Percentiles rank a stretch among this genome's conserved stretches.
Evolutionary conservation across 2,888 invertebrate genomes (phyloP).

Genomic region (Incurvaria masculella): DNA sequence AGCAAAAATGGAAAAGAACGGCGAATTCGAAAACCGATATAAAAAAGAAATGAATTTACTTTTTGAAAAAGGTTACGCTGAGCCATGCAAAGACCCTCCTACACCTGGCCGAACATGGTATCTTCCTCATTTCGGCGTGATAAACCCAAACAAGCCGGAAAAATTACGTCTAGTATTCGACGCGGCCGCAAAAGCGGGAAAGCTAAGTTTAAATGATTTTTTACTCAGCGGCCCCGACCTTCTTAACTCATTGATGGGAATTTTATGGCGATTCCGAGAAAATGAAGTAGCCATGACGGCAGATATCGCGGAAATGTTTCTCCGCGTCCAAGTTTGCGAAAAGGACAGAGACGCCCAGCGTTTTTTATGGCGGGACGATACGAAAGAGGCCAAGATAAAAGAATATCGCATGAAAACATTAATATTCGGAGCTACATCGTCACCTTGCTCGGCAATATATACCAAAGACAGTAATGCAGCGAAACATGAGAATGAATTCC

Average conservation of each 20-base stretch:
- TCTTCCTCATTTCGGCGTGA: neutral
- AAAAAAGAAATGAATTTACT: no score
- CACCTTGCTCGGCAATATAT: constrained; percentile 12
- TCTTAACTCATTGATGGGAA: neutral
- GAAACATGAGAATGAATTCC: no score
- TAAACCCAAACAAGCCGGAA: neutral
- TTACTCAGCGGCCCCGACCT: neutral
- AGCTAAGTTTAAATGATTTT: neutral
- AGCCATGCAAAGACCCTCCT: no score
- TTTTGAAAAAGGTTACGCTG: no score
- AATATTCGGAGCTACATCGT: constrained; percentile 14
- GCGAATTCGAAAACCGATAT: no score
- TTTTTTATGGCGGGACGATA: neutral
- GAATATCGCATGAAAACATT: constrained; percentile 13
- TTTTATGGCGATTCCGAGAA: neutral
- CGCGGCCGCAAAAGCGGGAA: neutral
- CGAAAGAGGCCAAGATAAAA: neutral
- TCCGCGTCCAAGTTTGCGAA: neutral
- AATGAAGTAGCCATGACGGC: neutral
- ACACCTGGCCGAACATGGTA: no score
- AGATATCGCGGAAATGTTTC: neutral
- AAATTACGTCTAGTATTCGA: neutral
- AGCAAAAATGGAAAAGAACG: no score
- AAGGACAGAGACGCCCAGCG: neutral
- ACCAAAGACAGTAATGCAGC: constrained; percentile 12